These are phyloP conservation scores for Tychaedon coryphoeus DNA, from an alignment of 2,113 vertebrate species.

Conservation along the genomic window DNA sequence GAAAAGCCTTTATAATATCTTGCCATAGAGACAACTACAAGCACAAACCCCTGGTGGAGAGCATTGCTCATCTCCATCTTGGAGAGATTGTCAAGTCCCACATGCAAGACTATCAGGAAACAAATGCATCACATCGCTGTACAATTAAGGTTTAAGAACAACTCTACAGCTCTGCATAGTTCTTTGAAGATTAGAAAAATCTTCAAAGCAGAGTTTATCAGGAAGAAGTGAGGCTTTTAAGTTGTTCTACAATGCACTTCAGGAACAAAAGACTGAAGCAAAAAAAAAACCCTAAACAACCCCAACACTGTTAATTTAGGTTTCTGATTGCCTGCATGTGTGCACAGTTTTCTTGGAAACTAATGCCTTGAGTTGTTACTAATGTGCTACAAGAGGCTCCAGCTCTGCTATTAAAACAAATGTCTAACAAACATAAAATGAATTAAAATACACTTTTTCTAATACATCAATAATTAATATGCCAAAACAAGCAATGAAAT, in stretches of 20 bases:
- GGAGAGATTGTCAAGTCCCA: neutral
- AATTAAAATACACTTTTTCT: neutral
- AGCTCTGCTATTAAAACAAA: neutral
- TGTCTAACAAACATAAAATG: neutral
- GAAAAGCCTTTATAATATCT: neutral
- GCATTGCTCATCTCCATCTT: neutral
- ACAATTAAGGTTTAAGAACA: neutral
- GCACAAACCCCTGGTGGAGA: accelerated
- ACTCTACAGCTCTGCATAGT: neutral
- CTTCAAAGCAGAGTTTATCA: neutral
- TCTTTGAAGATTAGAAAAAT: neutral
- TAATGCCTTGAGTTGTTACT: neutral
- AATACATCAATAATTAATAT: neutral
- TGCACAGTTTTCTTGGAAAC: neutral
- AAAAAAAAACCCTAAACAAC: neutral
- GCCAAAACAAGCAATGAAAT: neutral
- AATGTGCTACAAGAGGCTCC: neutral
- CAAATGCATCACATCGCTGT: neutral
- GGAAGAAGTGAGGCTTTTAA: neutral
- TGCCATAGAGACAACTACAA: neutral
- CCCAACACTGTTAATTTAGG: neutral
- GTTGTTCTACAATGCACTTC: neutral
- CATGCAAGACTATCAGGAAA: neutral
- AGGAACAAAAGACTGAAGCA: neutral
- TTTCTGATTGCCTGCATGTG: neutral